phyloP scores from a whole-genome alignment of 2,888 invertebrate genomes.

The Vanessa cardui region DNA sequence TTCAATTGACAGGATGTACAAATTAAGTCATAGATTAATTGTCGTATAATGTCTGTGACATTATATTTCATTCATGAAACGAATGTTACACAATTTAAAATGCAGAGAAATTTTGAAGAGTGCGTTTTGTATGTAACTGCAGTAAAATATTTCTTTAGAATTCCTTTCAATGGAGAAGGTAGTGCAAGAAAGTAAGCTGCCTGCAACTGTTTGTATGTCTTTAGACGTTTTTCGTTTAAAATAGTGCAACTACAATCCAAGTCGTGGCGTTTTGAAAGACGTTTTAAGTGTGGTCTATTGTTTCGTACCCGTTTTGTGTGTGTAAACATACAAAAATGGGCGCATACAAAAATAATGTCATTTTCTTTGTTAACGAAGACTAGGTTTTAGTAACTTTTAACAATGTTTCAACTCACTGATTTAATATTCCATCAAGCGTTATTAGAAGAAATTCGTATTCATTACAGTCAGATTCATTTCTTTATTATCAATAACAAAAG shows the following conservation, averaged over 20 bases:
- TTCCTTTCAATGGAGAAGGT: slow-evolving; percentile 5
- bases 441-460: no score
- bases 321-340: slow-evolving; percentile 1
- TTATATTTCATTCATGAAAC: slow-evolving; percentile 12
- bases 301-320: slow-evolving; percentile 10
- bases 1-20: slow-evolving; percentile 38
- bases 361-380: not conserved
- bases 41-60: slow-evolving; percentile 21
- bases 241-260: slow-evolving; percentile 5
- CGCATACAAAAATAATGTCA: not conserved
- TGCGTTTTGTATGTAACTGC: slow-evolving; percentile 25
- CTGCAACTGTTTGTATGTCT: slow-evolving; percentile 16
- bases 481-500: no score
- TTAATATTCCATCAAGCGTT: no score
- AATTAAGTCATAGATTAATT: slow-evolving; percentile 35
- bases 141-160: slow-evolving; percentile 14
- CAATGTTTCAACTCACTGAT: no score
- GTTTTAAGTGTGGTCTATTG: slow-evolving; percentile 14
- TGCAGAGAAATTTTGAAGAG: slow-evolving; percentile 18
- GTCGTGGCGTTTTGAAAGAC: slow-evolving; percentile 11
- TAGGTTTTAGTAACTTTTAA: not conserved
- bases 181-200: not conserved
- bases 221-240: slow-evolving; percentile 16
- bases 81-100: slow-evolving; percentile 5
- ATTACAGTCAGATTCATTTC: no score